phyloP scores from a whole-genome alignment of 1,140 invertebrate species.

The Telenomus remus region DNA sequence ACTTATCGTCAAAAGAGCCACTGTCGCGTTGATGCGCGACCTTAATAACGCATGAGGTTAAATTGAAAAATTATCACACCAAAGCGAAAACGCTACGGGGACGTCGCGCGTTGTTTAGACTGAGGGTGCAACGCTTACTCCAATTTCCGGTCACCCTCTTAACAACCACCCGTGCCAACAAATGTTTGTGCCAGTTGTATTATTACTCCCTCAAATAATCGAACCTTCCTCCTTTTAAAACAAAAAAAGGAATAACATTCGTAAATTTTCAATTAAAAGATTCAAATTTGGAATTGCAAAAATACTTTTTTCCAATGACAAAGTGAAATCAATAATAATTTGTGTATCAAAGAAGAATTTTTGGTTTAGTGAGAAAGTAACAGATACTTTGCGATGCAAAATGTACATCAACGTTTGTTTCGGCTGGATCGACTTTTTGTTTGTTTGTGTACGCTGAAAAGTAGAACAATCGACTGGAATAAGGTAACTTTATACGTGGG shows the following conservation, averaged over 20 bases:
- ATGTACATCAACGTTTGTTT: no score
- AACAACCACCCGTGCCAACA: conserved; percentile 20
- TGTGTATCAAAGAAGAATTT: no score
- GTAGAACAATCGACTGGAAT: conserved; percentile 59
- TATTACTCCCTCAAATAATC: conserved; percentile 2
- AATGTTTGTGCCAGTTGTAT: conserved; percentile 34
- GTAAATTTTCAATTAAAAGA: no score
- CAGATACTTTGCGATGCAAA: no score
- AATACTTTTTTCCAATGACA: no score
- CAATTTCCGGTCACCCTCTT: conserved; percentile 51
- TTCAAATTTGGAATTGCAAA: no score
- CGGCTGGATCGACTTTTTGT: conserved; percentile 5
- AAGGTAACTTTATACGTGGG: conserved; percentile 68
- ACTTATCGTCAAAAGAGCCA: conserved; percentile 67
- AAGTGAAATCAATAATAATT: no score
- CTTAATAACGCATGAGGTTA: conserved; percentile 73
- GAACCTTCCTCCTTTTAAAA: no score
- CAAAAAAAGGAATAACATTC: no score
- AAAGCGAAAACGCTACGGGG: conserved; percentile 56
- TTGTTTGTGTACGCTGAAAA: conserved; percentile 53
- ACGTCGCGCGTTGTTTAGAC: conserved; percentile 63
- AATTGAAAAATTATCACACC: conserved; percentile 76
- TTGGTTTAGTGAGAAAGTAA: no score
- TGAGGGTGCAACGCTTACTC: conserved; percentile 63
- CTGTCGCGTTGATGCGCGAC: conserved; percentile 42